These are phyloP conservation scores for Phortica okadai DNA, from an alignment of 2,888 invertebrate species.

Conservation along the genomic window DNA sequence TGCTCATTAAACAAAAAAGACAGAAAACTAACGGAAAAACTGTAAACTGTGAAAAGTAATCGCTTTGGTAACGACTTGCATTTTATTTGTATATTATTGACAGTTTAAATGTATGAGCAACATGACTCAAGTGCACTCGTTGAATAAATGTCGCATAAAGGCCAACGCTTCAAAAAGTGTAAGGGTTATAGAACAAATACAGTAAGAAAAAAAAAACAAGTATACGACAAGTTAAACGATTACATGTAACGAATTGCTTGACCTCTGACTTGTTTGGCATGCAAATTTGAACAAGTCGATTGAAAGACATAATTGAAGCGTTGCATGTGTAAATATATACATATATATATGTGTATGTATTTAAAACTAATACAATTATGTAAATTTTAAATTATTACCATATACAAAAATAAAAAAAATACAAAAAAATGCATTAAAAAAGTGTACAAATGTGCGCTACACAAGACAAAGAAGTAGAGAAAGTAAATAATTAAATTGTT, in stretches of 20 bases:
- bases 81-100: no score
- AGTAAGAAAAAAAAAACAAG: background rate
- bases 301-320: no score
- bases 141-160: no score
- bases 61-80: background rate
- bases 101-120: no score
- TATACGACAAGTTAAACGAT: background rate
- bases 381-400: no score
- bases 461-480: background rate
- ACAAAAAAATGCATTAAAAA: background rate
- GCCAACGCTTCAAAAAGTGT: no score
- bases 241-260: background rate
- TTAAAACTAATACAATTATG: no score
- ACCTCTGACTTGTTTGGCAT: no score
- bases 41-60: background rate
- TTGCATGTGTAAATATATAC: background rate
- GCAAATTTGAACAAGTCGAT: no score
- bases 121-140: no score
- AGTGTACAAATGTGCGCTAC: background rate
- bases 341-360: background rate
- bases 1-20: no score
- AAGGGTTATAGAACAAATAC: no score
- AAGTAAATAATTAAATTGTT: background rate
- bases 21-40: background rate
- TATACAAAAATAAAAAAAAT: conserved; percentile 6